phyloP scores from a whole-genome alignment of 2,113 vertebrate species.

The Heliornis fulica region DNA sequence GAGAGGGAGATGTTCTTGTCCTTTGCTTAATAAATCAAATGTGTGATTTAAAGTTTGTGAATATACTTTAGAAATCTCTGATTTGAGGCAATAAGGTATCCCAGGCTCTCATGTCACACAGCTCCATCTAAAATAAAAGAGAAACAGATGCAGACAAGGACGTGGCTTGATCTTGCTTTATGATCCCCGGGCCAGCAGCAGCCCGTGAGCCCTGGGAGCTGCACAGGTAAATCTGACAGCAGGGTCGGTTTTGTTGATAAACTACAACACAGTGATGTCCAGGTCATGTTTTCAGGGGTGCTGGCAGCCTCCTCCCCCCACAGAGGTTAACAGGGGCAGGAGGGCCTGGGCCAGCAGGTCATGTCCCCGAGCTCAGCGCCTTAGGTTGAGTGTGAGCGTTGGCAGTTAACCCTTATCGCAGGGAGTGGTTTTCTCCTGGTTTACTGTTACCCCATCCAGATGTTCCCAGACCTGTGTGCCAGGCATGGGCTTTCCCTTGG shows the following conservation, averaged over 20 bases:
- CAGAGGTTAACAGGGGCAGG: not conserved
- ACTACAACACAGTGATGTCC: not conserved
- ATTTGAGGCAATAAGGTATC: not conserved
- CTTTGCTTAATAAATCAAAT: not conserved
- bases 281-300: not conserved
- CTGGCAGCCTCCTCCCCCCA: not conserved
- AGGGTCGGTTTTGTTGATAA: not conserved
- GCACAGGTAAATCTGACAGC: not conserved
- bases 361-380: accelerated
- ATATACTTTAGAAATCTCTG: not conserved
- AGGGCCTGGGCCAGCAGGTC: not conserved
- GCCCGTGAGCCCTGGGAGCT: not conserved
- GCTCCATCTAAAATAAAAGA: not conserved
- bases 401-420: not conserved
- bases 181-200: not conserved
- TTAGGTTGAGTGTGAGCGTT: not conserved
- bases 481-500: not conserved
- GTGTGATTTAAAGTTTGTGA: not conserved
- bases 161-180: not conserved
- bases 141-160: not conserved
- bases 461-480: not conserved
- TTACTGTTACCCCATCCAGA: not conserved
- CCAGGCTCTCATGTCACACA: not conserved
- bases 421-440: not conserved
- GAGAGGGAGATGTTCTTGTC: not conserved